Evolutionary conservation across 1,140 invertebrate genomes (phyloP).

Genomic region (Pemphigus obesinymphae): DNA sequence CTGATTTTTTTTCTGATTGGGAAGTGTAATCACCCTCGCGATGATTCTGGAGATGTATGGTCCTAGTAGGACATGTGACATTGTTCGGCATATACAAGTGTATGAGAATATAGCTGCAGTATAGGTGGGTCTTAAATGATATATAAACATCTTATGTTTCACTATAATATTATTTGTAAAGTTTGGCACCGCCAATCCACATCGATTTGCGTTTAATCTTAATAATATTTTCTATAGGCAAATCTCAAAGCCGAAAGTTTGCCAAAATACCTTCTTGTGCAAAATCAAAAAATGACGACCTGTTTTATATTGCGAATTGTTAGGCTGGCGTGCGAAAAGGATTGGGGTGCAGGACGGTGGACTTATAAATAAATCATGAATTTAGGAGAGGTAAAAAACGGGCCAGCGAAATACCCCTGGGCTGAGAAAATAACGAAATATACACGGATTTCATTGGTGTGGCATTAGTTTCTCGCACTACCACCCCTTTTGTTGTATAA

Average conservation of each 20-base stretch:
- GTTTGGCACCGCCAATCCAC: too few species aligned
- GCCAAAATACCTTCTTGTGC: background rate
- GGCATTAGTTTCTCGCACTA: background rate
- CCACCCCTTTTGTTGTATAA: background rate
- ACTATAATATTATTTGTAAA: too few species aligned
- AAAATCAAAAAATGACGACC: background rate
- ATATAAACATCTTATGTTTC: too few species aligned
- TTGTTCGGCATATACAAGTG: too few species aligned
- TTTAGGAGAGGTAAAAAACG: background rate
- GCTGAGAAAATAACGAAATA: background rate
- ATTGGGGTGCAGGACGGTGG: background rate
- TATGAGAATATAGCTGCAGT: too few species aligned
- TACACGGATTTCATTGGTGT: background rate
- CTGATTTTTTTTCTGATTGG: too few species aligned
- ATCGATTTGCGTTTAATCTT: too few species aligned
- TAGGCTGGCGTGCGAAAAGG: background rate
- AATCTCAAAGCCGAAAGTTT: background rate
- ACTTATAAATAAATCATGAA: slow-evolving; percentile 18
- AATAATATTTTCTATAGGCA: too few species aligned
- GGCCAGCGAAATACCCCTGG: background rate
- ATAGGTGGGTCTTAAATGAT: too few species aligned
- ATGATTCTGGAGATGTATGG: too few species aligned
- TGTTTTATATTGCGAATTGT: background rate
- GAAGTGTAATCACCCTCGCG: too few species aligned
- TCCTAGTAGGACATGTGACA: too few species aligned